These are phyloP conservation scores for Trichogramma pretiosum DNA, from an alignment of 1,140 invertebrate genomes.

Conservation along the genomic window DNA sequence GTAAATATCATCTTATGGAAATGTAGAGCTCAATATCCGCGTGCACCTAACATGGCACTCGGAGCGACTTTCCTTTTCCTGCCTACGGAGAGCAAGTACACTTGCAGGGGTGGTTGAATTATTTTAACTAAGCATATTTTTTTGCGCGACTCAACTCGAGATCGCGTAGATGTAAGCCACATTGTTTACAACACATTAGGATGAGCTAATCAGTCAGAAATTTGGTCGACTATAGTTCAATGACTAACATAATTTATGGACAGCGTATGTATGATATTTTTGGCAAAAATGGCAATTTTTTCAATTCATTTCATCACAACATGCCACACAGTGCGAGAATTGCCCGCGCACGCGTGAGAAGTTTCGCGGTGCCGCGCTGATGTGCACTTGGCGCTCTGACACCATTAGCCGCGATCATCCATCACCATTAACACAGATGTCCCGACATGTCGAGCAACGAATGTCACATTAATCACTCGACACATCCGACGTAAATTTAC, in stretches of 20 bases:
- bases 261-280: too few relatives aligned
- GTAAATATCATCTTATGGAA: constrained; percentile 51
- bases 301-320: too few relatives aligned
- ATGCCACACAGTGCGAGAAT: too few relatives aligned
- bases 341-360: constrained; percentile 10
- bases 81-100: constrained; percentile 3
- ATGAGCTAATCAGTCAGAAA: too few relatives aligned
- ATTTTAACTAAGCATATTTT: too few relatives aligned
- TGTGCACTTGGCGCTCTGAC: constrained; percentile 23
- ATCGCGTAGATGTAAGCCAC: constrained; percentile 1
- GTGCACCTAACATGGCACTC: too few relatives aligned
- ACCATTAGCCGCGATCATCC: constrained; percentile 35
- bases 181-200: too few relatives aligned
- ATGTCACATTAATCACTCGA: constrained; percentile 36
- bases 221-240: too few relatives aligned
- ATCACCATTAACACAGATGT: constrained; percentile 42
- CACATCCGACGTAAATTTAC: constrained; percentile 32
- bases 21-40: constrained; percentile 51
- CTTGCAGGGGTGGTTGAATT: too few relatives aligned
- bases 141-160: too few relatives aligned
- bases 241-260: too few relatives aligned
- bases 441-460: constrained; percentile 25
- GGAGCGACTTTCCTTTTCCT: constrained; percentile 36
- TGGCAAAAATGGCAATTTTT: too few relatives aligned
- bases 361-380: neutral